Conservation (phyloP, 1,140 invertebrate species). For the Parasteatoda tepidariorum region DNA sequence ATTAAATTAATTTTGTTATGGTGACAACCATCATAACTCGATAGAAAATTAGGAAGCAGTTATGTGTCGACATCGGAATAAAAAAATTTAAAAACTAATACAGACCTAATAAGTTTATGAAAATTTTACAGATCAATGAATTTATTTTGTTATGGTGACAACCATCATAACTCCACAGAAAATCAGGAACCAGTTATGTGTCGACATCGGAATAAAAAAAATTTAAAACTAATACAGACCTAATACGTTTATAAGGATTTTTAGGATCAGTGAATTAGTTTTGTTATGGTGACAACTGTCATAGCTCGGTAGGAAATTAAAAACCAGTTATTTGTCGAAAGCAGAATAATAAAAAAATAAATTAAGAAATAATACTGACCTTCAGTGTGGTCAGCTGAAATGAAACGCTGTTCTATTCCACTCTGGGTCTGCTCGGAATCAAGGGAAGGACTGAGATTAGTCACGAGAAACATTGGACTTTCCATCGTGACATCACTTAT, state of each 20-base stretch:
- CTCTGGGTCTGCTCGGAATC: background rate
- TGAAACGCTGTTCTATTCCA: constrained; percentile 14
- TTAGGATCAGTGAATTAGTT: background rate
- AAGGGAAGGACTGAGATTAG: constrained; percentile 34
- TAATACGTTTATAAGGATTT: background rate
- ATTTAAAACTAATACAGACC: background rate
- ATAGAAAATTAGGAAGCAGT: too few relatives aligned
- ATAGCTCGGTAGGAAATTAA: background rate
- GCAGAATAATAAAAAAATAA: too few relatives aligned
- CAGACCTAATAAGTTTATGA: too few relatives aligned
- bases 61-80: too few relatives aligned
- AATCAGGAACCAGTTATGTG: background rate
- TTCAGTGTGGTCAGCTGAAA: background rate
- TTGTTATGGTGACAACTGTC: background rate
- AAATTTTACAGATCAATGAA: too few relatives aligned
- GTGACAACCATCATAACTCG: too few relatives aligned
- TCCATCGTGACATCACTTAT: constrained; percentile 58
- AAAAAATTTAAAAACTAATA: background rate
- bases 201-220: background rate
- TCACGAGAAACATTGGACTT: constrained; percentile 44
- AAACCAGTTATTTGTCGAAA: too few relatives aligned
- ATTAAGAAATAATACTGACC: background rate
- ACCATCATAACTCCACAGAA: too few relatives aligned
- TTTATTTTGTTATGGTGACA: too few relatives aligned
- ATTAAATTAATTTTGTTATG: too few relatives aligned